Conservation (phyloP, 2,888 invertebrate genomes). For the Diabrotica balteata region DNA sequence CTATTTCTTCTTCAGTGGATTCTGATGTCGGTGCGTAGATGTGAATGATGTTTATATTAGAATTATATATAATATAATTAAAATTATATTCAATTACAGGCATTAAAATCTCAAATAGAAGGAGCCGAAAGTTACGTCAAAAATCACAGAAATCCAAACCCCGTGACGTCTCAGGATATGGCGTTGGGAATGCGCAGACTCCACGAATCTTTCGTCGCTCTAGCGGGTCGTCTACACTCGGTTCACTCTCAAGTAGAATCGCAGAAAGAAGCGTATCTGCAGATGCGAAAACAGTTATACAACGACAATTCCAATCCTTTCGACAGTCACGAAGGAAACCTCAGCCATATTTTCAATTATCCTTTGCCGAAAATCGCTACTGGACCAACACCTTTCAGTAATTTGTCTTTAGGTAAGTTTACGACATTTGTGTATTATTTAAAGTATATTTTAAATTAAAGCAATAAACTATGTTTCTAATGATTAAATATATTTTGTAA, state of each 20-base stretch:
- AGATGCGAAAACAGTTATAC: constrained; percentile 77
- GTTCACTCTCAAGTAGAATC: constrained; percentile 80
- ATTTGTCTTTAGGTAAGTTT: constrained; percentile 45
- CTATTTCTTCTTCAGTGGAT: no score
- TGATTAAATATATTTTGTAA: no score
- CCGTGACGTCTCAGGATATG: constrained; percentile 77
- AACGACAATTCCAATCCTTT: constrained; percentile 83
- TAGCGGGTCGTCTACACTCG: constrained; percentile 86
- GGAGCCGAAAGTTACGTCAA: constrained; percentile 76
- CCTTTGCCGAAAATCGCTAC: constrained; percentile 62
- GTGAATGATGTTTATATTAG: no score
- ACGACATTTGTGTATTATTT: constrained; percentile 30
- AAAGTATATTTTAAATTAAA: no score
- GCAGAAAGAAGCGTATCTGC: constrained; percentile 86
- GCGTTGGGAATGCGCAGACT: constrained; percentile 80
- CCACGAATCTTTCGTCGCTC: constrained; percentile 84
- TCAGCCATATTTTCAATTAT: constrained; percentile 49
- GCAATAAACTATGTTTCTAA: no score
- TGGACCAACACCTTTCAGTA: constrained; percentile 71
- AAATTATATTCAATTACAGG: constrained; percentile 54
- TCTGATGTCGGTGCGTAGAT: no score
- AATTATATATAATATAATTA: neutral
- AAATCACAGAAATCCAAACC: constrained; percentile 69
- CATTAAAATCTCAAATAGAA: constrained; percentile 74
- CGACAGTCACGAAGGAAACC: constrained; percentile 58